A percentile compares a stretch with the other conserved stretches of the same genome.
phyloP scores from a whole-genome alignment of 2,113 vertebrate genomes.

The Micronycteris hirsuta region DNA sequence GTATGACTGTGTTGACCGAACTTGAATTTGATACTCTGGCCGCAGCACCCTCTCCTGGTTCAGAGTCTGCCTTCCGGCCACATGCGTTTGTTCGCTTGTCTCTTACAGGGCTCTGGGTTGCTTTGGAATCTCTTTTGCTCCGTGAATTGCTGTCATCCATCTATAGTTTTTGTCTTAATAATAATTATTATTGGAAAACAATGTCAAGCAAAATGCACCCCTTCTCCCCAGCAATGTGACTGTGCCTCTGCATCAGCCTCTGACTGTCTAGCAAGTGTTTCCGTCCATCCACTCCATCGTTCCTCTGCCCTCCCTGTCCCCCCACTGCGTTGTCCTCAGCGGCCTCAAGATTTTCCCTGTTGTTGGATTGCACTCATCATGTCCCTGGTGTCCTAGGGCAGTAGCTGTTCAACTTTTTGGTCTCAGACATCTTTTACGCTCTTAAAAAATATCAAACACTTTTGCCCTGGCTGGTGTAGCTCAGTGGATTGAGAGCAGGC shows the following conservation, averaged over 20 bases:
- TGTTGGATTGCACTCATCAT: neutral
- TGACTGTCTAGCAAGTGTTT: neutral
- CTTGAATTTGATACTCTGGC: neutral
- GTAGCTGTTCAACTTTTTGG: neutral
- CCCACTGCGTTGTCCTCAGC: neutral
- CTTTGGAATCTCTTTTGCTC: neutral
- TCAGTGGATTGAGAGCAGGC: too few species aligned
- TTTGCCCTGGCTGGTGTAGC: too few species aligned
- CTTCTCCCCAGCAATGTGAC: neutral
- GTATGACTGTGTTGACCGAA: neutral
- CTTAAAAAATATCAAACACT: neutral
- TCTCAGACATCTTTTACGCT: neutral
- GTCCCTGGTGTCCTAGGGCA: neutral
- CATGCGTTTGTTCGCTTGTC: neutral
- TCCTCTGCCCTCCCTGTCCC: neutral
- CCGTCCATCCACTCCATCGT: neutral
- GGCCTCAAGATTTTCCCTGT: neutral
- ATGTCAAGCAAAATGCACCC: neutral
- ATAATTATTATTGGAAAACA: neutral
- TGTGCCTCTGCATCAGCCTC: neutral
- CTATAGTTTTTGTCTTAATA: neutral
- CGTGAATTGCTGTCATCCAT: neutral
- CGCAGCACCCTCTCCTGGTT: neutral
- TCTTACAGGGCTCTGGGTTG: neutral
- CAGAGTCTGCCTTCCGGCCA: too few species aligned